These are phyloP conservation scores for Guaruba guarouba DNA, from an alignment of 2,113 vertebrate genomes.

Conservation along the genomic window DNA sequence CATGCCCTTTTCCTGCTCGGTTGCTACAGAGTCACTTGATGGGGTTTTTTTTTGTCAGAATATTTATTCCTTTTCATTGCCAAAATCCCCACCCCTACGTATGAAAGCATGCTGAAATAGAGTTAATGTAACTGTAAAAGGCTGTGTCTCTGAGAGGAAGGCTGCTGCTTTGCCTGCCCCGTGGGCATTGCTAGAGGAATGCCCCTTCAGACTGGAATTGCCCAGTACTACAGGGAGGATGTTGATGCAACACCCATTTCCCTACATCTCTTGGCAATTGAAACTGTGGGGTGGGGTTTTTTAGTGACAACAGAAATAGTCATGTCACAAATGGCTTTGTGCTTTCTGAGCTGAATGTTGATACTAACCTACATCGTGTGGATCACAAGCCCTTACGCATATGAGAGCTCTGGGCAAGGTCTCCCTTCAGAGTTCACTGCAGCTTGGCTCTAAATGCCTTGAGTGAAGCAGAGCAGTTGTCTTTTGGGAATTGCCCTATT, in stretches of 20 bases:
- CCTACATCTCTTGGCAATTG: background rate
- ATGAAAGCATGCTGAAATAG: background rate
- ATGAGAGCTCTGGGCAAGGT: background rate
- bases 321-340: background rate
- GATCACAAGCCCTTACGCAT: background rate
- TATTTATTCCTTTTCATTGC: background rate
- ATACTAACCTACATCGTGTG: background rate
- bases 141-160: background rate
- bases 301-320: background rate
- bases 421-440: background rate
- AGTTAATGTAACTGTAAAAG: background rate
- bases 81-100: background rate
- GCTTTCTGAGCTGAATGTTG: background rate
- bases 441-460: background rate
- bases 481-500: background rate
- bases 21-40: background rate
- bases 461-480: background rate
- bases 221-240: background rate
- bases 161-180: background rate
- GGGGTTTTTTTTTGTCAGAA: background rate
- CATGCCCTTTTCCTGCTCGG: background rate
- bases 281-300: background rate
- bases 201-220: slow-evolving; percentile 28
- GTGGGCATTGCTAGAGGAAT: slow-evolving; percentile 13
- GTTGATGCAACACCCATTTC: background rate